These are phyloP conservation scores for Wiebesia pumilae DNA, from an alignment of 1,140 invertebrate genomes.

Conservation along the genomic window DNA sequence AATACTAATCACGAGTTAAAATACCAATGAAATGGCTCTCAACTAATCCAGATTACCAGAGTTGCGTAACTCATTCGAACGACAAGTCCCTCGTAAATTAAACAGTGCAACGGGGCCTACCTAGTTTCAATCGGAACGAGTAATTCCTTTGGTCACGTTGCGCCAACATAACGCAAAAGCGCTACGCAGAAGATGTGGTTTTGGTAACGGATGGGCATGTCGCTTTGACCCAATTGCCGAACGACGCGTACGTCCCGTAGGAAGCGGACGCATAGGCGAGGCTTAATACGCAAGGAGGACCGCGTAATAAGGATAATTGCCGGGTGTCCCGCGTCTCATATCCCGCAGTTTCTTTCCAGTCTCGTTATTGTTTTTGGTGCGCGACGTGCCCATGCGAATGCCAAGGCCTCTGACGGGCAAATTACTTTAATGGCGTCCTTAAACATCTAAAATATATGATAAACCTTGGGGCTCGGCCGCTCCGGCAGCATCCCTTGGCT, in stretches of 20 bases:
- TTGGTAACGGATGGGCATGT: not conserved
- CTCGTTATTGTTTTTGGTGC: constrained; percentile 39
- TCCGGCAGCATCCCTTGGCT: constrained; percentile 9
- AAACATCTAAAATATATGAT: constrained; percentile 53
- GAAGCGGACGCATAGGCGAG: constrained; percentile 12
- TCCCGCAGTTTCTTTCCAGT: not conserved
- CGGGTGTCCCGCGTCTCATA: constrained; percentile 12
- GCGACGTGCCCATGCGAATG: not conserved
- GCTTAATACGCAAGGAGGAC: not conserved
- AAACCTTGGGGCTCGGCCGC: constrained; percentile 22
- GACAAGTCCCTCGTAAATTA: not conserved
- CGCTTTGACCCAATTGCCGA: not conserved
- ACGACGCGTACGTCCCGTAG: no score
- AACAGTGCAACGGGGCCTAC: no score
- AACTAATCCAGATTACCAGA: not conserved
- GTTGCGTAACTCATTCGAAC: not conserved
- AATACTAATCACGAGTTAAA: not conserved
- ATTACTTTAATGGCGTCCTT: constrained; percentile 53
- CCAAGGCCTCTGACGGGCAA: constrained; percentile 35
- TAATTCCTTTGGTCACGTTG: not conserved
- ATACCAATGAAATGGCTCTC: not conserved
- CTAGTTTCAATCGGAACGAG: not conserved
- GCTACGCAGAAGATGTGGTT: no score
- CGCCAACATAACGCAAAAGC: not conserved
- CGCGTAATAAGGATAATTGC: constrained; percentile 45